Base-by-base conservation (phyloP, 2,113 vertebrate genomes). In the Narcine bancroftii region DNA sequence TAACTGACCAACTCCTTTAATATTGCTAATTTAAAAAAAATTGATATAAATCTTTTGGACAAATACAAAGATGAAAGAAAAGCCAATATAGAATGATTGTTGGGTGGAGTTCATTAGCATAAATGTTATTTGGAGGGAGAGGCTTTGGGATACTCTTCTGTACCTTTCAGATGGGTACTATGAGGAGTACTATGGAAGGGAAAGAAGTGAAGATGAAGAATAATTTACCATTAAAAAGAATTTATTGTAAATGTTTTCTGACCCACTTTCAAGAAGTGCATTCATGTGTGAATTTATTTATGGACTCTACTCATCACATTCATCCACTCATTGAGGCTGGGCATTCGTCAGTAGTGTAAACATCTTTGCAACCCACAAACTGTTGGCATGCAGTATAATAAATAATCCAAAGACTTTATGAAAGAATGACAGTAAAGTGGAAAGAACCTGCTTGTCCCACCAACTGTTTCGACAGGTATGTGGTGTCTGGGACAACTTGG, bases 361-460 rank as follows among this genome's bases (percentile, higher is more conserved):
- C 63, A 89, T 42, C 19, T 89, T 63, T 39, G 60, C 9, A 39
- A 89, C 63, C n/a, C 63, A 69, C 63, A 89, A 65, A 66, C 63
- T 89, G 87, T 65, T 26, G 39, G 21, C 39, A 19, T 2, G 33
- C 60, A 65, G 9, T 26, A 89, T 89, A 89, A 66, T 45, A 89
- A 89, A 66, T 45, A 89, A 69, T 42, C 63, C 60, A 89, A 66
- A 66, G 36, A 1, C 39, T 9, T 7, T 66, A 21, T 89, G 63
- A 89, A 89, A 39, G 53, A 89, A 65, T 13, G 56, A n/a, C 85
- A 60, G 87, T n/a, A 89, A 89, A 89, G 24, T 89, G 24, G 87
- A 89, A 66, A 65, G 21, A n/a, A 0, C 24, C 87, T 3, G 42
- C 19, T 89, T 89, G 17, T 10, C 85, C 60, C 19, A 2, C 85